Evolutionary conservation across 2,113 vertebrate species (phyloP), one percentile per base, ranked within the genome.

Genomic region (Peucedramus taeniatus): DNA sequence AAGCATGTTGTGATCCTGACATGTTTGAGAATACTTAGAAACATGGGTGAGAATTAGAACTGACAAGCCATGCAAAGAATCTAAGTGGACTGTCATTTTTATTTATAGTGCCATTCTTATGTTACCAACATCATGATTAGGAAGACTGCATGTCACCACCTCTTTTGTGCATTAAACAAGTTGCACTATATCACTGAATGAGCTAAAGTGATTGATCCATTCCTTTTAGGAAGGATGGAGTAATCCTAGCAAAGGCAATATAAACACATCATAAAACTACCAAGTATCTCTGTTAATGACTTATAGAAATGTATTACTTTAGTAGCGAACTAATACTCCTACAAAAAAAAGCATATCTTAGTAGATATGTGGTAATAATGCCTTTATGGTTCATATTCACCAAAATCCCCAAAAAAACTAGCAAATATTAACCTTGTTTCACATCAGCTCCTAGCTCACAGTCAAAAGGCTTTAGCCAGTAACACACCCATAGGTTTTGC

Each of bases 61-160:
- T 96, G 87, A 96, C 93, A 97, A 96, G 95, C 56, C 82, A 83
- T 63, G 87, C 51, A 47, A 83, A 90, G 72, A 93, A 94, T 95
- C 87, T 94, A 96, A 97, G 93, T 96, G 90, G 89, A 77, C 74
- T 93, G 80, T 96, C 83, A 68, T 92, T 92, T 95, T 96, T 95
- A 89, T 89, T 93, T 89, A 94, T 39, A 40, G n/a, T 53, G 51
- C 94, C 93, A 87, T 66, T 94, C 95, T 97, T 87, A 91, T 57
- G 61, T 91, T 95, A 66, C 79, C 45, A 37, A 89, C 70, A 80
- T 66, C 88, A 93, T 77, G 77, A 90, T 94, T 87, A 96, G 76
- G 90, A 87, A 95, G 51, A 7, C 35, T 93, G 23, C 71, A 57
- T 37, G 89, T 75, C 88, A 81, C 49, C 81, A 79, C 78, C 71